These are phyloP conservation scores for Aethes cnicana DNA, from an alignment of 2,888 invertebrate genomes.

Conservation along the genomic window DNA sequence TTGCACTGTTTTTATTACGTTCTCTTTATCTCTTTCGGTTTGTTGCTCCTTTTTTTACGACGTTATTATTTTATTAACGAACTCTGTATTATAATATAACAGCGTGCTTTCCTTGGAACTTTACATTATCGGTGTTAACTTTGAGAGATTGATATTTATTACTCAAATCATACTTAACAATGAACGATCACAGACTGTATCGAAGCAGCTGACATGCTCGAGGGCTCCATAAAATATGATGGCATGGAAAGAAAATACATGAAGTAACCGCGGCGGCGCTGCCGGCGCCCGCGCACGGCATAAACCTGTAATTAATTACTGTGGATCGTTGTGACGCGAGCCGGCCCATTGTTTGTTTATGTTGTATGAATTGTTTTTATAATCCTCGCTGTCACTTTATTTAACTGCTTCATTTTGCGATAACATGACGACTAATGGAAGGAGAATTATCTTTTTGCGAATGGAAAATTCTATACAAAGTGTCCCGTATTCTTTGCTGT, in stretches of 20 bases:
- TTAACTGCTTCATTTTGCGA: slow-evolving; percentile 26
- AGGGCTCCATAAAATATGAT: slow-evolving; percentile 42
- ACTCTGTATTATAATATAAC: slow-evolving; percentile 40
- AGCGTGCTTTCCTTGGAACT: slow-evolving; percentile 31
- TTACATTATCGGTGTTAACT: slow-evolving; percentile 29
- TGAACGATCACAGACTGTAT: slow-evolving; percentile 25
- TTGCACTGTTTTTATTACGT: slow-evolving; percentile 82
- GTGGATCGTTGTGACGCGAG: slow-evolving; percentile 27
- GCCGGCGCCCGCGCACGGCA: slow-evolving; percentile 36
- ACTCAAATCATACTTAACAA: slow-evolving; percentile 13
- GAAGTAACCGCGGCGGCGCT: slow-evolving; percentile 35
- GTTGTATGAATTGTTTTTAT: slow-evolving; percentile 28
- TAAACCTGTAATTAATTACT: slow-evolving; percentile 42
- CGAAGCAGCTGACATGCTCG: slow-evolving; percentile 33
- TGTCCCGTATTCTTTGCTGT: too few relatives aligned
- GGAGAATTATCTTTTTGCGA: slow-evolving; percentile 8
- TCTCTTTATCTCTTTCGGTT: slow-evolving; percentile 81
- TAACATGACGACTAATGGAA: slow-evolving; percentile 8
- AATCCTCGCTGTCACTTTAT: slow-evolving; percentile 25
- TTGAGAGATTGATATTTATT: slow-evolving; percentile 8
- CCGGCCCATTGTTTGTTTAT: slow-evolving; percentile 29
- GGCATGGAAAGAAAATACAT: slow-evolving; percentile 36
- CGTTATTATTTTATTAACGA: slow-evolving; percentile 77
- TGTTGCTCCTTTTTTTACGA: slow-evolving; percentile 74
- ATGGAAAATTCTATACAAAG: too few relatives aligned